These are phyloP conservation scores for Agriopis leucophaearia DNA, from an alignment of 2,888 invertebrate species.

Conservation along the genomic window DNA sequence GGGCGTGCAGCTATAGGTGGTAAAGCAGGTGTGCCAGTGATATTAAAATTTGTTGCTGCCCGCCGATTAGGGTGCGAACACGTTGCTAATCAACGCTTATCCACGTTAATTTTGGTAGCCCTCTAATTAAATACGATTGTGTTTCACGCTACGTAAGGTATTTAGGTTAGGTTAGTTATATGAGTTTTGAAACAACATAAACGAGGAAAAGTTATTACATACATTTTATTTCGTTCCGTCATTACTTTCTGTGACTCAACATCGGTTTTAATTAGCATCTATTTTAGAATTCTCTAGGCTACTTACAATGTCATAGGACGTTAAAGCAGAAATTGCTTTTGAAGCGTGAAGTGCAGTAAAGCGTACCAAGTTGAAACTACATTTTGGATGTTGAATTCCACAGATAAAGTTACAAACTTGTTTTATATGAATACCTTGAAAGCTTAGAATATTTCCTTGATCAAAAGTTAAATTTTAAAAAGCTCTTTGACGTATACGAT, in stretches of 20 bases:
- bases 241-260: conserved; percentile 5
- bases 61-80: conserved; percentile 64
- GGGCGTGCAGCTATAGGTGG: conserved; percentile 66
- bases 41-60: conserved; percentile 72
- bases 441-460: conserved; percentile 39
- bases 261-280: conserved; percentile 27
- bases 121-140: conserved; percentile 60
- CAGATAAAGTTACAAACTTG: conserved; percentile 63
- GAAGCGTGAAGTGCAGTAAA: conserved; percentile 54
- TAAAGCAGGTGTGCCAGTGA: conserved; percentile 70
- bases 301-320: conserved; percentile 44
- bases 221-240: conserved; percentile 11
- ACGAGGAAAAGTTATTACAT: conserved; percentile 8
- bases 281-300: conserved; percentile 28
- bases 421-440: conserved; percentile 48
- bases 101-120: conserved; percentile 59
- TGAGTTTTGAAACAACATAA: conserved; percentile 11
- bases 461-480: conserved; percentile 23
- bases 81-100: conserved; percentile 66
- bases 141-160: conserved; percentile 31
- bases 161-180: conserved; percentile 33
- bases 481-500: no score
- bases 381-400: conserved; percentile 55
- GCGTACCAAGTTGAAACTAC: conserved; percentile 54
- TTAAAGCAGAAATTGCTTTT: conserved; percentile 48